Conservation (phyloP, 2,888 invertebrate species). For the Chirona hameri region DNA sequence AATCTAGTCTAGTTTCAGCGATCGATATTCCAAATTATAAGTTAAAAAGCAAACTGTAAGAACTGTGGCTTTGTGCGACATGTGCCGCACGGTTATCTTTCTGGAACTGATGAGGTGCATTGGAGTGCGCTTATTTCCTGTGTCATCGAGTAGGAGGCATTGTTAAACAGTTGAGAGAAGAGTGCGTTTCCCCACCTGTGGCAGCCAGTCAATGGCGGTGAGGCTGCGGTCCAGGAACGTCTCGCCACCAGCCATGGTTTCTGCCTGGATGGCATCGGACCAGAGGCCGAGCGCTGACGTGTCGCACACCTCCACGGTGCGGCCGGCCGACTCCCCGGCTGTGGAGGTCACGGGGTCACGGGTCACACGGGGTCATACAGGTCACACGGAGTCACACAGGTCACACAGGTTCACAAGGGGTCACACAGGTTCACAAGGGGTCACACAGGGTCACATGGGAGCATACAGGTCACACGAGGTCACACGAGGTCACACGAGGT, state of each 20-base stretch:
- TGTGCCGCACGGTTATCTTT: no score
- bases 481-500: background rate
- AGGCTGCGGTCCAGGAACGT: slow-evolving; percentile 38
- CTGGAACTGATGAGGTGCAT: no score
- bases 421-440: background rate
- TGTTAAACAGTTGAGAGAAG: no score
- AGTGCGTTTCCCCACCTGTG: slow-evolving; percentile 33
- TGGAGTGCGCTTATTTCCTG: no score
- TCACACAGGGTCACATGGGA: background rate
- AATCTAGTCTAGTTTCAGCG: no score
- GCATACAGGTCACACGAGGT: background rate
- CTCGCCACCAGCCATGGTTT: background rate
- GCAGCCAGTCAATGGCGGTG: slow-evolving; percentile 40
- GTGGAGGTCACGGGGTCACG: background rate
- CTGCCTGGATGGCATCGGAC: background rate
- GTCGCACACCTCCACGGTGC: background rate
- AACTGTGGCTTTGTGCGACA: no score
- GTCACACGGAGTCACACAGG: background rate
- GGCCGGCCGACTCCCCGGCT: background rate
- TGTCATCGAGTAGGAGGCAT: no score
- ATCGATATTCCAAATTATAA: no score
- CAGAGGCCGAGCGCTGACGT: background rate
- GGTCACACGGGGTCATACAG: background rate
- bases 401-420: background rate
- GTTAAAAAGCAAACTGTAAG: no score